Evolutionary conservation across 2,888 invertebrate species (phyloP).

Genomic region (Epistrophella euchroma): DNA sequence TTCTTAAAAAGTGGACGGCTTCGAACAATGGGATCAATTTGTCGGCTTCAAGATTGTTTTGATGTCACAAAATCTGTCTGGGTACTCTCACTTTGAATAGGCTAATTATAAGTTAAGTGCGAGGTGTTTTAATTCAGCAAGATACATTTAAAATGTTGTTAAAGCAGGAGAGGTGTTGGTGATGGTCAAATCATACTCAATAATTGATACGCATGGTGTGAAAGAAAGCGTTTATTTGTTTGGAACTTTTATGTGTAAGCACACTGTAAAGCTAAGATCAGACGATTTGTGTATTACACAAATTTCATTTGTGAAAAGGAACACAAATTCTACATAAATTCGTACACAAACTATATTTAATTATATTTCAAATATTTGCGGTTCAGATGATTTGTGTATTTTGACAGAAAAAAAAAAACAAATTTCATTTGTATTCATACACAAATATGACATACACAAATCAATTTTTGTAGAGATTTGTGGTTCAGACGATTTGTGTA

Average conservation of each 20-base stretch:
- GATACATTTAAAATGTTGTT: neutral
- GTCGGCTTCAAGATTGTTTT: conserved; percentile 15
- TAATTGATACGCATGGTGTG: neutral
- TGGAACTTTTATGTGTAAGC: neutral
- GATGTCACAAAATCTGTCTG: conserved; percentile 48
- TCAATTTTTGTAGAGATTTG: no score
- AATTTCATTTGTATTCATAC: no score
- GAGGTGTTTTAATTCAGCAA: neutral
- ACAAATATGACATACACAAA: no score
- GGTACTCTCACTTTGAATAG: conserved; percentile 63
- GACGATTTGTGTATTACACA: no score
- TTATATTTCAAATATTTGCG: no score
- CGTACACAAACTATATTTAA: no score
- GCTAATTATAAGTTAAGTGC: conserved; percentile 18
- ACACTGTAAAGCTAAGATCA: no score
- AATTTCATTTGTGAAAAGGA: no score
- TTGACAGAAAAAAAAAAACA: no score
- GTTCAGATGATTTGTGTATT: no score
- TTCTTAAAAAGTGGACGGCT: conserved; percentile 21
- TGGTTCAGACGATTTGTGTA: no score
- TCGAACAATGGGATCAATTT: conserved; percentile 36
- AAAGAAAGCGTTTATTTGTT: neutral
- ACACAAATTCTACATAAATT: no score
- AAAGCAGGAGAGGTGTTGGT: neutral
- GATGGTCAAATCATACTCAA: neutral